Evolutionary conservation across 2,888 invertebrate species (phyloP).

Genomic region (Chrysina gloriosa): DNA sequence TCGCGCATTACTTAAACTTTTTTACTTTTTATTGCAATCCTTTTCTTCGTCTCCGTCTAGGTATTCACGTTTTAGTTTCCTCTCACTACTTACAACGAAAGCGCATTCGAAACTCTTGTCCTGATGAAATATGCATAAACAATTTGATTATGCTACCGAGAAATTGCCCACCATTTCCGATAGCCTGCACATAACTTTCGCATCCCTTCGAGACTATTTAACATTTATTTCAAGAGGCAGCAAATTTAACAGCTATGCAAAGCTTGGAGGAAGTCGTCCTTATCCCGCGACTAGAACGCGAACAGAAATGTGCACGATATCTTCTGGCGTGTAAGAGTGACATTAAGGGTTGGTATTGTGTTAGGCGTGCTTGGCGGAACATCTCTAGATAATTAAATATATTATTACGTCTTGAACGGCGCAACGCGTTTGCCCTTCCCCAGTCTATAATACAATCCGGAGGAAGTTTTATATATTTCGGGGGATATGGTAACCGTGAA

Average conservation of each 20-base stretch:
- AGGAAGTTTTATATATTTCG: not conserved
- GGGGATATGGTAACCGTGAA: no score
- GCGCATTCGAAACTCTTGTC: no score
- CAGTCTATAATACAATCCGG: not conserved
- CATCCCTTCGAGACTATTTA: not conserved
- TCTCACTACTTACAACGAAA: no score
- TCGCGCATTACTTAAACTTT: no score
- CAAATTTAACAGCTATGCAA: not conserved
- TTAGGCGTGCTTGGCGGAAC: not conserved
- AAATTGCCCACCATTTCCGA: no score
- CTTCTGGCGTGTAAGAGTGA: not conserved
- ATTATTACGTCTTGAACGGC: not conserved
- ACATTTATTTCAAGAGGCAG: not conserved
- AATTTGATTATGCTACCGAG: no score
- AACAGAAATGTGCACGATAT: not conserved
- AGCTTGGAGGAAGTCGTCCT: not conserved
- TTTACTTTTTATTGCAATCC: no score
- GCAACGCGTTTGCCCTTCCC: not conserved
- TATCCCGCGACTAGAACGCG: not conserved
- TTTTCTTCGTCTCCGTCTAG: no score
- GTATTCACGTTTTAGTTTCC: no score
- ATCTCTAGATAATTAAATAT: conserved; percentile 13
- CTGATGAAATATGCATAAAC: not conserved
- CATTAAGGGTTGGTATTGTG: not conserved
- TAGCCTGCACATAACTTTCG: no score